Evolutionary conservation across 2,888 invertebrate genomes (phyloP).

Genomic region (Eupithecia abbreviata): DNA sequence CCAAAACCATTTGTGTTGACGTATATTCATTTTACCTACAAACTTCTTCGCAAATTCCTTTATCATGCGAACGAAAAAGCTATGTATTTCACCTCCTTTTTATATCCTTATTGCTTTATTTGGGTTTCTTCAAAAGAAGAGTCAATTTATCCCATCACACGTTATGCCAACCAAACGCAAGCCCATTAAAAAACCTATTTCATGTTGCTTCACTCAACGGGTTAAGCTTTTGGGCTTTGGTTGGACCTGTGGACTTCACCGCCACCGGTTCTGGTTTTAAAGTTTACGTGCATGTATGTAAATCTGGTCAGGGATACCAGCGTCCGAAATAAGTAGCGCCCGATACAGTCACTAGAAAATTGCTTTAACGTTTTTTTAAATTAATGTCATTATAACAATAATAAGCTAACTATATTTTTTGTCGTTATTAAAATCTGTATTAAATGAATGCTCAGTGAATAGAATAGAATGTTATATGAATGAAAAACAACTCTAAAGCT

Average conservation of each 20-base stretch:
- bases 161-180: background rate
- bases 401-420: no score
- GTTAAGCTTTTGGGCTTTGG: background rate
- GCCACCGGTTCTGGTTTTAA: background rate
- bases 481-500: background rate
- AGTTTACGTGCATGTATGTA: conserved; percentile 47
- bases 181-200: background rate
- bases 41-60: background rate
- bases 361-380: background rate
- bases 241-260: background rate
- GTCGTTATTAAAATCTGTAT: background rate
- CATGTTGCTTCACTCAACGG: background rate
- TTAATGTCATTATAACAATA: no score
- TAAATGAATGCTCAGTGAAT: background rate
- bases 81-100: background rate
- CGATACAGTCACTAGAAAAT: conserved; percentile 34
- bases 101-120: background rate
- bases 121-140: background rate
- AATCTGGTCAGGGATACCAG: conserved; percentile 41
- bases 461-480: background rate
- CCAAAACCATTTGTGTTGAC: background rate
- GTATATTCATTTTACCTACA: background rate
- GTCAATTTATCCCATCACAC: background rate
- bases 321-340: conserved; percentile 22
- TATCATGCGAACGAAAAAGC: background rate